Conservation (phyloP, 2,113 vertebrate species). For the Eolophus roseicapilla region DNA sequence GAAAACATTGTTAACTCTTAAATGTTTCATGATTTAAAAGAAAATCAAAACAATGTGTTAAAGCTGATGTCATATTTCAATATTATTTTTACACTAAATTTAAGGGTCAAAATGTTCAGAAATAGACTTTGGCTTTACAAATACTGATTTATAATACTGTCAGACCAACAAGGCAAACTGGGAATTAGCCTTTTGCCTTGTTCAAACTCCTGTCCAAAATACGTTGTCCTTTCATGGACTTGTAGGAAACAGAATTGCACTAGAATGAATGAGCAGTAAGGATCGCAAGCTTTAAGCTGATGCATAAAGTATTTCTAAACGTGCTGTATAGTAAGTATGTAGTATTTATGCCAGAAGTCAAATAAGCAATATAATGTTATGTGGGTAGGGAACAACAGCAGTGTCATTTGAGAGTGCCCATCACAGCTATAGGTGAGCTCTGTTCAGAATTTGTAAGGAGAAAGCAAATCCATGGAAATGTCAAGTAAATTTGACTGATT, state of each 20-base stretch:
- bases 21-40: background rate
- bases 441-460: background rate
- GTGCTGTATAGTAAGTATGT: background rate
- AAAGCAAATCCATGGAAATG: background rate
- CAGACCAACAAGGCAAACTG: background rate
- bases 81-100: background rate
- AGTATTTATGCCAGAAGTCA: background rate
- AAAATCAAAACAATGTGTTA: background rate
- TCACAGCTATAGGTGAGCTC: background rate
- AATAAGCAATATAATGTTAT: background rate
- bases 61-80: background rate
- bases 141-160: background rate
- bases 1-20: background rate
- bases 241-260: background rate
- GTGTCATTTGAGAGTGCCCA: background rate
- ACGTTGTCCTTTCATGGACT: background rate
- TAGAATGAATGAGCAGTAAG: background rate
- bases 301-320: background rate
- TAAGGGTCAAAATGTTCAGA: background rate
- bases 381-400: background rate
- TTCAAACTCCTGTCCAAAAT: background rate
- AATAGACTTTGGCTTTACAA: background rate
- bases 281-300: background rate
- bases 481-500: constrained; percentile 11
- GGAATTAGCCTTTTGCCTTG: background rate